Percentiles rank a stretch among this genome's conserved stretches.
These are phyloP conservation scores for Alsophila aescularia DNA, from an alignment of 2,888 invertebrate species.

Conservation along the genomic window DNA sequence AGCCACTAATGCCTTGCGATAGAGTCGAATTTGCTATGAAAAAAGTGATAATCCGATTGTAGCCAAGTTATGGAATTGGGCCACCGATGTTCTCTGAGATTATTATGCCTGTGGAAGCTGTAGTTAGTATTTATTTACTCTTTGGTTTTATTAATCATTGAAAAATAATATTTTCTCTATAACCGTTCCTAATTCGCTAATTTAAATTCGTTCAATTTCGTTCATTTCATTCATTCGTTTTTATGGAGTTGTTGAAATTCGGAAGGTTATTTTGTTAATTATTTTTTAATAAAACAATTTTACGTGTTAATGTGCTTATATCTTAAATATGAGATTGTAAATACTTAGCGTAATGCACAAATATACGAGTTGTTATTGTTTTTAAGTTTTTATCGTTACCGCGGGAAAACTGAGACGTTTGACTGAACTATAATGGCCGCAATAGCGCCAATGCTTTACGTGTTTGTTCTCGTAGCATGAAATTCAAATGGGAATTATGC, in stretches of 20 bases:
- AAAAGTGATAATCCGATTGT: too few species aligned
- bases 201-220: too few species aligned
- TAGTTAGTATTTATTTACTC: too few species aligned
- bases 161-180: too few species aligned
- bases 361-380: conserved; percentile 1
- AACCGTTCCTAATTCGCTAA: too few species aligned
- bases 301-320: neutral
- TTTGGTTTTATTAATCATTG: too few species aligned
- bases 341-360: neutral
- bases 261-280: conserved; percentile 28
- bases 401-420: conserved; percentile 82
- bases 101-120: too few species aligned
- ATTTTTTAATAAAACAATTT: conserved; percentile 12
- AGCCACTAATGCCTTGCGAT: too few species aligned
- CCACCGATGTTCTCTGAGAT: too few species aligned
- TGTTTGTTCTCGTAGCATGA: conserved; percentile 70
- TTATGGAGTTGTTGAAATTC: conserved; percentile 9
- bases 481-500: conserved; percentile 58
- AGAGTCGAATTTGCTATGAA: too few species aligned
- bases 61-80: too few species aligned
- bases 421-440: conserved; percentile 81
- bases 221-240: conserved; percentile 7
- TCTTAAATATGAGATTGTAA: neutral
- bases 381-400: conserved; percentile 56
- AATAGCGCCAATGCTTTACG: conserved; percentile 81